Conservation (phyloP, 2,888 invertebrate species). For the Pyrochroa serraticornis region DNA sequence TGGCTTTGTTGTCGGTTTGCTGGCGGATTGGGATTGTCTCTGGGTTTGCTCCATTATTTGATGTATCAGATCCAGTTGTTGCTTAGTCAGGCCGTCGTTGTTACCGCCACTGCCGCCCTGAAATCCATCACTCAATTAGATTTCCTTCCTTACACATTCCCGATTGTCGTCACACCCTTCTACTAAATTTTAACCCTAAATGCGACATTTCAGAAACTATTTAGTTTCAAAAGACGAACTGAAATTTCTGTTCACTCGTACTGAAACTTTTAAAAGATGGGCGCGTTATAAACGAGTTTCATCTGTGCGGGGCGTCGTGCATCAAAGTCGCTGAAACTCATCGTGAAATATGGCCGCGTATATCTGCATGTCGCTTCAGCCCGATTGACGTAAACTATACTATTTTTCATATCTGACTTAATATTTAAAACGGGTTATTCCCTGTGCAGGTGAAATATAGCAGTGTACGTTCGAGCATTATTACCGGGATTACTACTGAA, state of each 20-base stretch:
- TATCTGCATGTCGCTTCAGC: not conserved
- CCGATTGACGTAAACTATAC: constrained; percentile 7
- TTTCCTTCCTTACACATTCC: not conserved
- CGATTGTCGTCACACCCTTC: no score
- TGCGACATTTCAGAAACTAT: no score
- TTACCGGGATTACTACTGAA: constrained; percentile 32
- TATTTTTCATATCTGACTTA: constrained; percentile 14
- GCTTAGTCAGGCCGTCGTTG: constrained; percentile 73
- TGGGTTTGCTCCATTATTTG: constrained; percentile 80
- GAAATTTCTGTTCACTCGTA: no score
- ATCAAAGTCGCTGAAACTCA: not conserved
- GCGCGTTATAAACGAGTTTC: no score
- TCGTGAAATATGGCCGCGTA: not conserved
- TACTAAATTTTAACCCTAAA: no score
- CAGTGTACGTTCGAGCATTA: constrained; percentile 30
- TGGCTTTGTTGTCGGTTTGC: constrained; percentile 50
- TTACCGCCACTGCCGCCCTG: constrained; percentile 59
- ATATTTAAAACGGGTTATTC: constrained; percentile 27
- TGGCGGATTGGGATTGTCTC: constrained; percentile 63
- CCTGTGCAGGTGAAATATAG: constrained; percentile 29
- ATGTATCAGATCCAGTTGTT: constrained; percentile 76
- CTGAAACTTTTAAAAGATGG: no score
- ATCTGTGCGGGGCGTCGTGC: not conserved
- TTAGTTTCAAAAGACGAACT: no score
- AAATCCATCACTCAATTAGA: constrained; percentile 19